Evolutionary conservation across 2,888 invertebrate genomes (phyloP), one percentile per base, ranked within the genome.

Genomic region (Harmothoe impar): DNA sequence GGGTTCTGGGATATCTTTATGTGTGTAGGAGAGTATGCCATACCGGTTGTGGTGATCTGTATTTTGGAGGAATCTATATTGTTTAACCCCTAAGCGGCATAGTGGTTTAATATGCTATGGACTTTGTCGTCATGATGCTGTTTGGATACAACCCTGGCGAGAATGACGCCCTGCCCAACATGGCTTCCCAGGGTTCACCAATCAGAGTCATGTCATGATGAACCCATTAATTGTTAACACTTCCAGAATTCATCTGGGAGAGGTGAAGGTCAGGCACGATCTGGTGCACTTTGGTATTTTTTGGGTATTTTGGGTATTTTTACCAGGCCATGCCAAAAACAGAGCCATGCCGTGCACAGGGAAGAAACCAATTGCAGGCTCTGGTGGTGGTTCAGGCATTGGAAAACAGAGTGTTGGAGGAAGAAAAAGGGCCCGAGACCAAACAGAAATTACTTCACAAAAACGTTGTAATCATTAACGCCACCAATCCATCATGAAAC

Each of bases 401-500:
- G 62, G 12, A 20, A 62, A 12, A 62, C 20, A 62, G 5, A 43
- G 10, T 43, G 43, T 10, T 43, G 43, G n/a, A 7, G 43, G 43
- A 43, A 10, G 10, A 43, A 43, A 43, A 43, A 43, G 43, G 43
- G 43, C 3, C 5, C 3, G 43, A 10, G 62, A n/a, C 62, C n/a
- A 62, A 62, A 62, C 62, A 62, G 62, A n/a, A 62, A 62, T 62
- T 62, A 20, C 5, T 10, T 12, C 62, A 3, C 62, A 62, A 62
- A 62, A 62, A 62, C 54, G 20, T n/a, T 43, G 43, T n/a, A 62
- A 62, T 62, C 62, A 62, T 62, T 62, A 62, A n/a, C 62, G 20
- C 62, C 62, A n/a, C 62, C 7, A 20, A 62, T 62, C 62, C 62
- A 62, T 62, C 62, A 62, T 62, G n/a, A 62, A 62, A 62, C 62